These are phyloP conservation scores for Platyura marginata DNA, from an alignment of 1,140 invertebrate species.

Conservation along the genomic window DNA sequence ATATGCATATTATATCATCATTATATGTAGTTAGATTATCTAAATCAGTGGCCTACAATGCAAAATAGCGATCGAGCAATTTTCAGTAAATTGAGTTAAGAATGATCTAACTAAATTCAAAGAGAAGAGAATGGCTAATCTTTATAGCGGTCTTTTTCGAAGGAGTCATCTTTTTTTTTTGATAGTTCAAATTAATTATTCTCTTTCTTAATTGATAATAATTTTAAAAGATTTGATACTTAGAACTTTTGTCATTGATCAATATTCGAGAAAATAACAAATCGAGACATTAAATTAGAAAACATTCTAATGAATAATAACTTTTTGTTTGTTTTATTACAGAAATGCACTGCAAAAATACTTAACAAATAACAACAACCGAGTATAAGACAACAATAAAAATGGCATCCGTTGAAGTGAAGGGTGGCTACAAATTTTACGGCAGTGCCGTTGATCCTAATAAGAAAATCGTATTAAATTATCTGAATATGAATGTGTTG, in stretches of 20 bases:
- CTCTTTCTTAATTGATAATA: background rate
- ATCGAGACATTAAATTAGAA: too few species aligned
- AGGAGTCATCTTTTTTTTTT: too few species aligned
- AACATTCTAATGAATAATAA: too few species aligned
- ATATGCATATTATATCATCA: too few species aligned
- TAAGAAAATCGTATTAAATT: constrained; percentile 30
- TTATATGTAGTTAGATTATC: too few species aligned
- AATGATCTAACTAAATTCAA: too few species aligned
- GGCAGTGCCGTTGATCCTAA: constrained; percentile 27
- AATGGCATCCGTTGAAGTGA: constrained; percentile 30
- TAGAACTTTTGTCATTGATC: background rate
- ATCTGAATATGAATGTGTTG: constrained; percentile 35
- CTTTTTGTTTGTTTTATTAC: background rate
- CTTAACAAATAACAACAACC: background rate
- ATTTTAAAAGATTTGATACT: background rate
- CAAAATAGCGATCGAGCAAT: too few species aligned
- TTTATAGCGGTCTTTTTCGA: too few species aligned
- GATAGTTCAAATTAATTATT: too few species aligned
- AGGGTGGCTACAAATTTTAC: constrained; percentile 34
- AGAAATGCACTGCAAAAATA: background rate
- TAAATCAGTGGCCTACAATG: too few species aligned
- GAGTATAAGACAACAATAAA: background rate
- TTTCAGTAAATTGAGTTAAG: too few species aligned
- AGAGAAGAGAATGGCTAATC: too few species aligned
- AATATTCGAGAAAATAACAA: background rate